Evolutionary conservation across 2,797 vertebrate species (phyloP).

Genomic region (Hydrophis major): DNA sequence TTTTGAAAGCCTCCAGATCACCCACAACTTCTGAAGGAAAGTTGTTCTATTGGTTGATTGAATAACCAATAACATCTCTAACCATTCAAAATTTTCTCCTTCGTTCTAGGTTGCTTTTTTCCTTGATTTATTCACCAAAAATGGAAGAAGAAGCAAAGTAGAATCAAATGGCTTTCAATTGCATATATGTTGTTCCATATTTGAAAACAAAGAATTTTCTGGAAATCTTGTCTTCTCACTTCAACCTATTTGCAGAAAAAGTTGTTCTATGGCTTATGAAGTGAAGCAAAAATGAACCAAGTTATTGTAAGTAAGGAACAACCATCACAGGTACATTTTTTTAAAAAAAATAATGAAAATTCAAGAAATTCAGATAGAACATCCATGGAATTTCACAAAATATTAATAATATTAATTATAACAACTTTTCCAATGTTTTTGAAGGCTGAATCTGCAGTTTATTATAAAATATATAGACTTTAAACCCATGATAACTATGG

Average conservation of each 20-base stretch:
- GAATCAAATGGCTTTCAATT: not conserved
- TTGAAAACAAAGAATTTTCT: not conserved
- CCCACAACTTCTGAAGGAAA: not conserved
- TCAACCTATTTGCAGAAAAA: not conserved
- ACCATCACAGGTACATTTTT: not conserved
- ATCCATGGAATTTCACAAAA: not conserved
- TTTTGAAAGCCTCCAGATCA: not conserved
- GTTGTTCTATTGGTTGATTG: not conserved
- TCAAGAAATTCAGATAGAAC: not conserved
- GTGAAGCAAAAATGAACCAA: not conserved
- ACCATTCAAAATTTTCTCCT: not conserved
- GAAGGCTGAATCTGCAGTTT: not conserved
- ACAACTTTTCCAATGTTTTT: not conserved
- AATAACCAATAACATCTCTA: not conserved
- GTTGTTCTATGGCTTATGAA: not conserved
- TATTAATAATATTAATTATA: not conserved
- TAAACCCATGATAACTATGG: not conserved
- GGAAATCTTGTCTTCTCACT: not conserved
- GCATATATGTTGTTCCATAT: not conserved
- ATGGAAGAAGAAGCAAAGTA: not conserved
- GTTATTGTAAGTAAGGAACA: not conserved
- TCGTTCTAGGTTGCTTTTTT: not conserved
- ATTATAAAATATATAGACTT: not conserved
- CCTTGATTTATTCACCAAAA: not conserved
- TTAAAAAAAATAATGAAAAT: not conserved